Evolutionary conservation across 2,113 vertebrate species (phyloP).

Genomic region (Mobula hypostoma): DNA sequence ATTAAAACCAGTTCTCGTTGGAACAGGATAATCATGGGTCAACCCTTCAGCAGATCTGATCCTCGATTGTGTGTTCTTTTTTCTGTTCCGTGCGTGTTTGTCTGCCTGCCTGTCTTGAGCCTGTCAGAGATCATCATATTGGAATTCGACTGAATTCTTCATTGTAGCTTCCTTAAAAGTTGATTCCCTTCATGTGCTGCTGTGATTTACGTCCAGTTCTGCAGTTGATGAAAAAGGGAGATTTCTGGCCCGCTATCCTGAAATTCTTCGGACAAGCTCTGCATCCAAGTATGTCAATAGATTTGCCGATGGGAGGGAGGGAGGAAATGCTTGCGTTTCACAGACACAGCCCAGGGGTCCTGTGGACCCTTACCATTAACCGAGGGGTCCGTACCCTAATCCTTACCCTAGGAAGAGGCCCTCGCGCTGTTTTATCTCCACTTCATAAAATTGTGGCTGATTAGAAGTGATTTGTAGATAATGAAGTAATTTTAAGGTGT

Average conservation of each 20-base stretch:
- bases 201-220: not conserved
- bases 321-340: not conserved
- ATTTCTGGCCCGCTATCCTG: not conserved
- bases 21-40: not conserved
- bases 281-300: not conserved
- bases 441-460: too few species aligned
- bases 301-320: not conserved
- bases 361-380: too few species aligned
- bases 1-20: not conserved
- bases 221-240: not conserved
- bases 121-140: conserved; percentile 16
- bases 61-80: not conserved
- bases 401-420: too few species aligned
- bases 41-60: too few species aligned
- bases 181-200: not conserved
- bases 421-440: too few species aligned
- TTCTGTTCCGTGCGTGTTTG: not conserved
- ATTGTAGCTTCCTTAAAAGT: not conserved
- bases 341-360: too few species aligned
- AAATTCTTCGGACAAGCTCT: not conserved
- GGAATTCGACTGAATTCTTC: not conserved
- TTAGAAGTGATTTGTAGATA: too few species aligned
- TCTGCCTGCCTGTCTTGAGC: not conserved
- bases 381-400: too few species aligned
- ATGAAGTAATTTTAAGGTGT: too few species aligned